Base-by-base conservation (phyloP, 2,113 vertebrate species). In the Saimiri boliviensis region DNA sequence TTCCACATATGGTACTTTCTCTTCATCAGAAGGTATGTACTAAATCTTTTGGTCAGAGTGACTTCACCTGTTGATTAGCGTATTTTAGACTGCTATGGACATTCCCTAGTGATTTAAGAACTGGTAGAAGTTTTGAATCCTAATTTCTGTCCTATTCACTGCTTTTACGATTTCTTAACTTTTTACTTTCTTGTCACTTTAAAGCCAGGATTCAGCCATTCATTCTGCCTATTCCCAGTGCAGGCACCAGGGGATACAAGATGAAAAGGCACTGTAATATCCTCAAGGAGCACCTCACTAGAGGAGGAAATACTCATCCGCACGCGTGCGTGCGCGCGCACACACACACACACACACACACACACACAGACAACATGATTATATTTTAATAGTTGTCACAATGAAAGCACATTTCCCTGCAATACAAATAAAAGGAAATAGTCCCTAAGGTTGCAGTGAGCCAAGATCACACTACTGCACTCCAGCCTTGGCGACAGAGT, bases 1-100 rank as follows among this genome's bases (percentile, higher is more conserved):
- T 99, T 98, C 99, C 99, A 47, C 99, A 99, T 97, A 99, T 99
- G 99, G 99, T 99, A 95, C 99, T 99, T 80, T 99, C 99, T 1
- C 99, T 99, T 73, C 99, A 99, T 97, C 99, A 99, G 98, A 99
- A 99, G 99, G 99, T 99, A 98, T 92, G 98, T 97, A 23, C 54
- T 52, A 27, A 1, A 12, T 27, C 9, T 85, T 60, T 80, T 4
- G 60, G 16, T 81, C 49, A 76, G 81, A 70, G 32, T 27, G 25
- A 25, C 58, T 56, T 74, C 14, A 7, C 12, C 84, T 91, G 8
- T 20, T 86, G 21, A 52, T 86, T 42, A 66, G 23, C 54, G 0
- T 71, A 37, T 27, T 76, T 81, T 68, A 85, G 20, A 68, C 13
- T 68, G n/a, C 30, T 68, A 2, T 77, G 37, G 58, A 79, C 54